Evolutionary conservation across 2,888 invertebrate genomes (phyloP).

Genomic region (Diplazon laetatorius): DNA sequence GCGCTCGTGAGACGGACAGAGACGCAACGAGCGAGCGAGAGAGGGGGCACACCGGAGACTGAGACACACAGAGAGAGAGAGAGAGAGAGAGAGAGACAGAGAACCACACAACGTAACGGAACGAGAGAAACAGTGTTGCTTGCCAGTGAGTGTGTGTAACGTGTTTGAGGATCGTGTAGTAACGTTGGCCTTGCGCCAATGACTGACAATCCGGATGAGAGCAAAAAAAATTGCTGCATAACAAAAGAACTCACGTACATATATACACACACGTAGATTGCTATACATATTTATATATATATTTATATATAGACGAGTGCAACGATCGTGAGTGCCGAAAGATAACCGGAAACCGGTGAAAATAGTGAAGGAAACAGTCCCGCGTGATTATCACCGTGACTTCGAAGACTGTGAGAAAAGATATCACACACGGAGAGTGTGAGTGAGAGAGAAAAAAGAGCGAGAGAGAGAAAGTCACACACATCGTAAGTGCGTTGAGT

Average conservation of each 20-base stretch:
- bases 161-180: slow-evolving; percentile 42
- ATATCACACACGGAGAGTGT: no score
- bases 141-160: not conserved
- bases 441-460: slow-evolving; percentile 40
- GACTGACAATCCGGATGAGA: slow-evolving; percentile 9
- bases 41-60: not conserved
- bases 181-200: slow-evolving; percentile 66
- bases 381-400: no score
- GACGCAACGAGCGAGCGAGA: not conserved
- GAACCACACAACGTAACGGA: slow-evolving; percentile 24
- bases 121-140: not conserved
- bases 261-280: no score
- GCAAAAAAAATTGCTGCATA: not conserved
- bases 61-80: slow-evolving; percentile 1
- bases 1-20: not conserved
- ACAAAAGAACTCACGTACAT: not conserved
- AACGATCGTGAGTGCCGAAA: no score
- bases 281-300: no score
- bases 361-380: slow-evolving; percentile 65
- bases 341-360: no score
- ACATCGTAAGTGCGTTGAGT: slow-evolving; percentile 24
- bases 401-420: no score
- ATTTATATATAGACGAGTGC: no score
- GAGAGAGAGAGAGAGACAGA: slow-evolving; percentile 39
- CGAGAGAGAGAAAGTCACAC: slow-evolving; percentile 27